A percentile compares a stretch with the other conserved stretches of the same genome.
These are phyloP conservation scores for Drosophila pseudoananassae DNA, from an alignment of 1,140 invertebrate genomes.

Conservation along the genomic window DNA sequence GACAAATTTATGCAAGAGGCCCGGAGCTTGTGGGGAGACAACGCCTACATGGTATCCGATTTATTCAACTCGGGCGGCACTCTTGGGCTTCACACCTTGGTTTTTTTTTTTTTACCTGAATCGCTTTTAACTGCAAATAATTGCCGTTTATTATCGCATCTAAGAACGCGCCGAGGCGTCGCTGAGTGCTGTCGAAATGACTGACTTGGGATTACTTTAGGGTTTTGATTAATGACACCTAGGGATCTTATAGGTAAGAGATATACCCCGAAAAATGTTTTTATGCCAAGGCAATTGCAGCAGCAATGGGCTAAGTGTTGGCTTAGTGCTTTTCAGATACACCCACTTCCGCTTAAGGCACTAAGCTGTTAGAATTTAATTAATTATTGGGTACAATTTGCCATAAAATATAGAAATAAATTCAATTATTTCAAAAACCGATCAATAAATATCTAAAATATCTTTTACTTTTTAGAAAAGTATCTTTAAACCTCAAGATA, in stretches of 20 bases:
- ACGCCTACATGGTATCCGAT: conserved; percentile 41
- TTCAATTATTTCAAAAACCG: no score
- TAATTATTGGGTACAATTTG: neutral
- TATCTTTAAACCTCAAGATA: neutral
- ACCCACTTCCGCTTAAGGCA: conserved; percentile 25
- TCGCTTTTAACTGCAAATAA: conserved; percentile 49
- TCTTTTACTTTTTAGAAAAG: no score
- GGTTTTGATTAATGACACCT: conserved; percentile 64
- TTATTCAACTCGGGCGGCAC: neutral
- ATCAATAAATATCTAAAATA: no score
- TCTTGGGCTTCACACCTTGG: conserved; percentile 69
- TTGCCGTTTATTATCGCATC: conserved; percentile 62
- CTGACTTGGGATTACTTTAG: conserved; percentile 47
- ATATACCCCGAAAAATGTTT: conserved; percentile 23
- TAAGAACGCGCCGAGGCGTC: conserved; percentile 52
- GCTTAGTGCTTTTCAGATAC: conserved; percentile 7
- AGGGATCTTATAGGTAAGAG: conserved; percentile 23
- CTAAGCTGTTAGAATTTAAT: neutral
- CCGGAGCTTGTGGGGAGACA: conserved; percentile 39
- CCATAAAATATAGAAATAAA: no score
- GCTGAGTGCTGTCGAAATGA: conserved; percentile 36
- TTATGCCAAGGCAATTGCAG: conserved; percentile 42
- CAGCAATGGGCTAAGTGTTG: neutral
- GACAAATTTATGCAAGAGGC: conserved; percentile 68
- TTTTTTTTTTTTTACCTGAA: conserved; percentile 26